Conservation (phyloP, 2,888 invertebrate species). For the Dendrolimus pini region DNA sequence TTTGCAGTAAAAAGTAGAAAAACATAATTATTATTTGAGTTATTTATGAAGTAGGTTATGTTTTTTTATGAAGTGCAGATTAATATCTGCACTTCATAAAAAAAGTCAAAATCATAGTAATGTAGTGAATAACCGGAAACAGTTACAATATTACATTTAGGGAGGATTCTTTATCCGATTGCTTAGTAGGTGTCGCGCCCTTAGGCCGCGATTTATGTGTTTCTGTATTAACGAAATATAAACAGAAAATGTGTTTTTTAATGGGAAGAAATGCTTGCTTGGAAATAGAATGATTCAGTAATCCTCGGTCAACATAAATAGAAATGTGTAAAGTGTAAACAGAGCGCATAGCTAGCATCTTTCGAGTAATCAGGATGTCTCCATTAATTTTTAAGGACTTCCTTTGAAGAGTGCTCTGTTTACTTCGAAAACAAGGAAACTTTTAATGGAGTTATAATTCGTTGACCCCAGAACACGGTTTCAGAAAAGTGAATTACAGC, state of each 20-base stretch:
- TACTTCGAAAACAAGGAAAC: conserved; percentile 66
- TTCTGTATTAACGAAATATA: conserved; percentile 39
- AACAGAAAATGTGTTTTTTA: conserved; percentile 27
- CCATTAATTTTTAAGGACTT: conserved; percentile 73
- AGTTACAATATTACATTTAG: conserved; percentile 64
- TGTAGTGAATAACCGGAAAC: conserved; percentile 50
- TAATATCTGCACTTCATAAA: too few species aligned
- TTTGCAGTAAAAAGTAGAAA: too few species aligned
- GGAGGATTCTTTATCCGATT: conserved; percentile 43
- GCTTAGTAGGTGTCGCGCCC: conserved; percentile 46
- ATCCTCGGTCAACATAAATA: conserved; percentile 42
- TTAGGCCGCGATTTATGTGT: conserved; percentile 36
- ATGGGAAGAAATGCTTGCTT: conserved; percentile 30
- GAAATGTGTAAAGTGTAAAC: conserved; percentile 38
- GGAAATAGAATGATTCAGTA: conserved; percentile 34
- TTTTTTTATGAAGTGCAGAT: too few species aligned
- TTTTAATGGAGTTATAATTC: conserved; percentile 72
- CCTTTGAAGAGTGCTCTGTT: conserved; percentile 63
- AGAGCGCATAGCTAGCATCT: conserved; percentile 37
- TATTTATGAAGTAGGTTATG: too few species aligned
- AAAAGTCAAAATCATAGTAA: too few species aligned
- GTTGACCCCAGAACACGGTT: conserved; percentile 48
- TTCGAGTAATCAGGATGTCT: conserved; percentile 64
- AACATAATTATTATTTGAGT: too few species aligned
- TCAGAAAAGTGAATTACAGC: conserved; percentile 16